phyloP scores from a whole-genome alignment of 2,797 vertebrate genomes.

The Spinibarbus caldwelli region DNA sequence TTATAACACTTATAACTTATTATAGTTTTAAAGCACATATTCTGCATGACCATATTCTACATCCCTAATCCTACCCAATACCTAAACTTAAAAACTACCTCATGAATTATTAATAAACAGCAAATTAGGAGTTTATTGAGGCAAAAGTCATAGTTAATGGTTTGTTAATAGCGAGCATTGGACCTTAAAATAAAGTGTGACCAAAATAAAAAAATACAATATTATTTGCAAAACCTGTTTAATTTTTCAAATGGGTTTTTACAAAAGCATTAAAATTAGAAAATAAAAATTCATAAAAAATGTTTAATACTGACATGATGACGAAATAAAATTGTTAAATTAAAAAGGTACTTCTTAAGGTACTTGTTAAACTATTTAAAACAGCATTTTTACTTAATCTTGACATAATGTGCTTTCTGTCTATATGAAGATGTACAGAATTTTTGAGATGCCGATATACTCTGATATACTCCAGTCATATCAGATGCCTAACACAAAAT shows the following conservation, averaged over 20 bases:
- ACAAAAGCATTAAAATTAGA: background rate
- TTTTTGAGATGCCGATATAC: background rate
- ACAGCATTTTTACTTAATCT: background rate
- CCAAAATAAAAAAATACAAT: background rate
- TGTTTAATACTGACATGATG: background rate
- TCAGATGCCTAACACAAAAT: background rate
- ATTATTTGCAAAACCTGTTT: background rate
- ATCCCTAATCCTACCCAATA: too few species aligned
- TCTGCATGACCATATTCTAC: too few species aligned
- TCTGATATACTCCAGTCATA: background rate
- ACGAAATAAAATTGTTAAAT: background rate
- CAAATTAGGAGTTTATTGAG: too few species aligned
- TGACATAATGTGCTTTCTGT: background rate
- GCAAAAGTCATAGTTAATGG: too few species aligned
- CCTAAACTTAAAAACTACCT: too few species aligned
- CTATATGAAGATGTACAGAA: background rate
- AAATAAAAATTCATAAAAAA: background rate
- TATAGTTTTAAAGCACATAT: too few species aligned
- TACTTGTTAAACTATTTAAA: background rate
- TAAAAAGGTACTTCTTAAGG: background rate
- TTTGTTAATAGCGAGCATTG: too few species aligned
- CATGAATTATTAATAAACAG: too few species aligned
- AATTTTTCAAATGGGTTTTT: background rate
- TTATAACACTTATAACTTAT: too few species aligned
- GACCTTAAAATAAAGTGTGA: too few species aligned